Conservation (phyloP, 2,797 vertebrate genomes). For the Botia kubotai region DNA sequence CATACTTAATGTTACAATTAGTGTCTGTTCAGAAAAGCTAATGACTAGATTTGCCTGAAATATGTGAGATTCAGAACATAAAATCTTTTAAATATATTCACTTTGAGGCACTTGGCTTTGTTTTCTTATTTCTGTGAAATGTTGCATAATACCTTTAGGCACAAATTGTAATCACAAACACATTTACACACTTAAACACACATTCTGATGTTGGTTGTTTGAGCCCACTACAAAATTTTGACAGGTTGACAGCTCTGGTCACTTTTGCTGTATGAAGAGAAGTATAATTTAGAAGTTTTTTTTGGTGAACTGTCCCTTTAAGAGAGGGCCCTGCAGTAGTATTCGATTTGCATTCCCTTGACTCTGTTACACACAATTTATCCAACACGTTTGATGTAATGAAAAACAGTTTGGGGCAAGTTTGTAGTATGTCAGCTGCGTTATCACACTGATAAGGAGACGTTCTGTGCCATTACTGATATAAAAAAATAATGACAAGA, state of each 20-base stretch:
- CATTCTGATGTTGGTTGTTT: too few species aligned
- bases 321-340: not conserved
- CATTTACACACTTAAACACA: too few species aligned
- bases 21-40: too few species aligned
- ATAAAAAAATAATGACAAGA: constrained; percentile 2
- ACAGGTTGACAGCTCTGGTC: not conserved
- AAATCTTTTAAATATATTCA: too few species aligned
- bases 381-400: constrained; percentile 6
- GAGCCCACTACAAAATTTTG: not conserved
- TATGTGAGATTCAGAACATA: too few species aligned
- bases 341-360: not conserved
- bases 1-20: too few species aligned
- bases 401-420: constrained; percentile 11
- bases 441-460: constrained; percentile 25
- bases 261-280: not conserved
- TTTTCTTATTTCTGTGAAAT: too few species aligned
- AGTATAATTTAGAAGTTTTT: not conserved
- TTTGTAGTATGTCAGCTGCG: not conserved
- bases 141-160: too few species aligned
- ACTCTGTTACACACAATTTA: not conserved
- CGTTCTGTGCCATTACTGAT: constrained; percentile 17
- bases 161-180: too few species aligned
- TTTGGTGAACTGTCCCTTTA: not conserved
- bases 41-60: too few species aligned
- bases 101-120: too few species aligned